These are phyloP conservation scores for Cremastinae sp. DNA, from an alignment of 2,888 invertebrate species.

Conservation along the genomic window DNA sequence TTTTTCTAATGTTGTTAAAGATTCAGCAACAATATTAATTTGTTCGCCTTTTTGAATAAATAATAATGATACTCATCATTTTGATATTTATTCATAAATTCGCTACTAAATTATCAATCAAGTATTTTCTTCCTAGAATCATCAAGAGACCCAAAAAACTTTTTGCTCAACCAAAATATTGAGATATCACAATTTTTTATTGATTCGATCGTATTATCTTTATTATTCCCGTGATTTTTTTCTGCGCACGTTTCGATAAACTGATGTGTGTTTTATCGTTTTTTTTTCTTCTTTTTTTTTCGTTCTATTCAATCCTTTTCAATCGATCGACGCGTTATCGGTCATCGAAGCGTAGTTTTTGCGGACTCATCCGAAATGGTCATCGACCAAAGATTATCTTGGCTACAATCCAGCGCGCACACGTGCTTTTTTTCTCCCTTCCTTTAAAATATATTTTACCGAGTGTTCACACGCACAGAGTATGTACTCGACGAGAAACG, in stretches of 20 bases:
- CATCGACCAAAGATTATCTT: constrained; percentile 66
- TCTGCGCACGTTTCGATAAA: neutral
- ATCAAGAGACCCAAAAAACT: too few species aligned
- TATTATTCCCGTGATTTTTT: neutral
- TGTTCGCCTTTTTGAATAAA: too few species aligned
- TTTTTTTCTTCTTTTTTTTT: neutral
- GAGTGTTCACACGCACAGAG: neutral
- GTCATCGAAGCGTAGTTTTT: constrained; percentile 60
- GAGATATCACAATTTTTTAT: too few species aligned
- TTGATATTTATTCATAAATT: neutral
- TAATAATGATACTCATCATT: too few species aligned
- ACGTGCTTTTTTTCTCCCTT: neutral
- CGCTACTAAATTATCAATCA: neutral
- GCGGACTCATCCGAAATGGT: constrained; percentile 58
- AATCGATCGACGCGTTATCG: constrained; percentile 62
- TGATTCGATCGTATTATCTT: too few species aligned
- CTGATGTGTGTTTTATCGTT: constrained; percentile 8
- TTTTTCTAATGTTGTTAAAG: too few species aligned
- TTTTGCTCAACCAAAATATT: too few species aligned
- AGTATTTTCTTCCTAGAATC: too few species aligned
- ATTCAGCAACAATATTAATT: too few species aligned
- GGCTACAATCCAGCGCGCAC: constrained; percentile 61
- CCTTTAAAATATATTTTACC: neutral
- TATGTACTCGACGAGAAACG: constrained; percentile 44
- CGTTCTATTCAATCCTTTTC: neutral